Base-by-base conservation (phyloP, 2,113 vertebrate species). In the Rhombomys opimus region DNA sequence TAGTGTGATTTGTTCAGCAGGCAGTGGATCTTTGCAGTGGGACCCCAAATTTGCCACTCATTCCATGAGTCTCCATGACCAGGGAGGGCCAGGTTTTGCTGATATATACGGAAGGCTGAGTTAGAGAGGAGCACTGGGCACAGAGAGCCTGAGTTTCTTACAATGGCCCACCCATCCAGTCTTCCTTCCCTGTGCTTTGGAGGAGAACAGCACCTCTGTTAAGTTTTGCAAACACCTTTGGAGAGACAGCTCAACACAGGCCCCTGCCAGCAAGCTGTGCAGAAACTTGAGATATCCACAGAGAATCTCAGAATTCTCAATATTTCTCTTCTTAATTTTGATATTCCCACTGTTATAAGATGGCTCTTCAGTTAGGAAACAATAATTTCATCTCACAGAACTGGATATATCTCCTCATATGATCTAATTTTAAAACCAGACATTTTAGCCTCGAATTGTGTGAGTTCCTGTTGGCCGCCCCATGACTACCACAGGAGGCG, bases 251-350 rank as follows among this genome's bases (percentile, higher is more conserved):
- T 7, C 20, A 82, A 25, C 67, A 72, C 5, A 50, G 59, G 13
- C 15, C 25, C 76, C 22, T 61, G 10, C 8, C 27, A 54, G 52
- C 32, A 91, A 75, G n/a, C 10, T 76, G 8, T 91, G 38, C 63
- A 86, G 72, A 96, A 86, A 52, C 80, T 61, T 2, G 22, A 82
- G 80, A 87, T 15, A 78, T 52, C 52, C 25, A 18, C n/a, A 57
- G 30, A 90, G 54, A 90, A 90, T 61, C 11, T 20, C 23, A 76
- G n/a, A 38, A n/a, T 91, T 46, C 61, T 88, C 20, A 86, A 61
- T 38, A 90, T 91, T 96, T 94, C 30, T 65, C 6, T 94, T 95
- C 41, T 92, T 92, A 87, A 73, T 82, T 90, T 52, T 91, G 30
- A 77, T 87, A 70, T 87, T 63, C 46, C 12, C 41, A 77, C n/a